Evolutionary conservation across 2,113 vertebrate genomes (phyloP), one percentile per base, ranked within the genome.

Genomic region (Ctenodactylus gundi): DNA sequence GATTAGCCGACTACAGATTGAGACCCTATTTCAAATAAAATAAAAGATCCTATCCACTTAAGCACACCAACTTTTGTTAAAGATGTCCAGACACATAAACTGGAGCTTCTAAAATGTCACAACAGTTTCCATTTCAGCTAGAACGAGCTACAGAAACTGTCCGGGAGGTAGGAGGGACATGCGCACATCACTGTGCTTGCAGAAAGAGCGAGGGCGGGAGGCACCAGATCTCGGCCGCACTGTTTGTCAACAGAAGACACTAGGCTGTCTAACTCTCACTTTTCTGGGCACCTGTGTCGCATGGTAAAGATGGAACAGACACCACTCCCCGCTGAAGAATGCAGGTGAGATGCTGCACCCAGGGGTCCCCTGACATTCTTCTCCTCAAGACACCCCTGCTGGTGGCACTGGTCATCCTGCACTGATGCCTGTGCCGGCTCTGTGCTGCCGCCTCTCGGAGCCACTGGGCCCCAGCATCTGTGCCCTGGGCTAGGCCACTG

Each of bases 161-260:
- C 55, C 7, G 9, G 18, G 23, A 46, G 41, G 70, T 7, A 3
- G 46, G 70, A 15, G 25, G 41, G 68, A 72, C 68, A 72, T 12
- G 14, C 17, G 41, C 25, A 39, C 27, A 27, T 46, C 70, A 46
- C 12, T 70, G 64, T 39, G 70, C 46, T 7, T 73, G 41, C 13
- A 7, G 41, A 46, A 29, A 31, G 3, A 0, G 0, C 39, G 13
- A 31, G 34, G 27, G 29, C 20, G 39, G 57, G 41, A 5, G 17
- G 21, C 14, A 1, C 31, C 31, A 36, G 57, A 27, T 34, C 49
- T 58, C 29, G 39, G 21, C 14, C 12, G 29, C 10, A 39, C 23
- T 27, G 25, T 17, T 57, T 2, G 1, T 62, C 6, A 23, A 6
- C 0, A 10, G 11, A 5, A 5, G 9, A n/a, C 27, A 10, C 41